Conservation (phyloP, 2,113 vertebrate genomes). For the Leptodactylus fuscus region DNA sequence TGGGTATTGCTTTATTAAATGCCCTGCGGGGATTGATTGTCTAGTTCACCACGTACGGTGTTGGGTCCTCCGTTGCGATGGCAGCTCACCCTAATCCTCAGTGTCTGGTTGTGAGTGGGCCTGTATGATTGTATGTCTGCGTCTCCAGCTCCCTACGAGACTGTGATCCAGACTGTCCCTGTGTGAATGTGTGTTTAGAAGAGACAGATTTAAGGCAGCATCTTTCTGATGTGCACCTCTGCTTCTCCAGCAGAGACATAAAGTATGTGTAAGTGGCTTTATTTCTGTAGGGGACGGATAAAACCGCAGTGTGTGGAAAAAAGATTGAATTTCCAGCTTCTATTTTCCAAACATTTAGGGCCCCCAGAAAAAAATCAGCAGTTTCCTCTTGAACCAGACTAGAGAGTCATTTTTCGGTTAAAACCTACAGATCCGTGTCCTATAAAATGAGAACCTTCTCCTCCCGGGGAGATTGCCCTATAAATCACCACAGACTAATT, state of each 20-base stretch:
- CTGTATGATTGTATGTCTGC: not conserved
- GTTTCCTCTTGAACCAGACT: slow-evolving; percentile 60
- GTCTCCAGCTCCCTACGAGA: not conserved
- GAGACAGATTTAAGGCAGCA: slow-evolving; percentile 19
- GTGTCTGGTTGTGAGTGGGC: not conserved
- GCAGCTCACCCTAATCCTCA: no score
- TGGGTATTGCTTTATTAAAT: no score
- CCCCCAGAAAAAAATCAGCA: slow-evolving; percentile 54
- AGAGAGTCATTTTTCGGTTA: slow-evolving; percentile 71
- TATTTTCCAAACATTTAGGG: slow-evolving; percentile 52
- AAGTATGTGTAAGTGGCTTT: slow-evolving; percentile 59
- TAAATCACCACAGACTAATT: slow-evolving; percentile 83
- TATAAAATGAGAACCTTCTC: slow-evolving; percentile 68
- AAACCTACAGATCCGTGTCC: slow-evolving; percentile 74
- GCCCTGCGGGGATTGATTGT: not conserved
- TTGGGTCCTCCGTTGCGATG: no score
- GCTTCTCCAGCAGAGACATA: slow-evolving; percentile 54
- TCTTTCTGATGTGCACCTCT: slow-evolving; percentile 22
- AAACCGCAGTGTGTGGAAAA: slow-evolving; percentile 46
- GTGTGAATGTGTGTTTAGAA: not conserved
- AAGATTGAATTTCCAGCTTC: slow-evolving; percentile 55
- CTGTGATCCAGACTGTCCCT: not conserved
- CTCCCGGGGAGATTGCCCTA: slow-evolving; percentile 77
- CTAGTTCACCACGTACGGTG: not conserved
- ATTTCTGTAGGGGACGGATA: slow-evolving; percentile 60